phyloP scores from a whole-genome alignment of 2,888 invertebrate genomes.

The Orchesellides sinensis region DNA sequence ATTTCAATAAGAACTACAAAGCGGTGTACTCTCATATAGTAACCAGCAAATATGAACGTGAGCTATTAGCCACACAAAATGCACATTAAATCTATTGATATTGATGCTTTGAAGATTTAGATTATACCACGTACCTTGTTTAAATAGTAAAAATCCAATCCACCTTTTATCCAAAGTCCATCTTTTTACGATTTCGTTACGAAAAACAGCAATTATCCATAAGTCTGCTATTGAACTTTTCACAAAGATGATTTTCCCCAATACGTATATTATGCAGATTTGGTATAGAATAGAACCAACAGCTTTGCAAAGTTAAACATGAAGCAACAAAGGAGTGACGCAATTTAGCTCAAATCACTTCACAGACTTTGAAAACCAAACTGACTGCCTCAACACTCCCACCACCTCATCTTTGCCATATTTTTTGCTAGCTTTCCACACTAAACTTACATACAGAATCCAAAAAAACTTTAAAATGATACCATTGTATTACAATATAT shows the following conservation, averaged over 20 bases:
- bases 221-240: neutral
- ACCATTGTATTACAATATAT: neutral
- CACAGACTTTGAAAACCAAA: conserved; percentile 19
- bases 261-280: too few relatives aligned
- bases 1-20: too few relatives aligned
- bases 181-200: too few relatives aligned
- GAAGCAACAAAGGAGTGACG: neutral
- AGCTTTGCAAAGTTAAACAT: neutral
- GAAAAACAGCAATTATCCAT: neutral
- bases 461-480: conserved; percentile 1
- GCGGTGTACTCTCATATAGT: too few relatives aligned
- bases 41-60: too few relatives aligned
- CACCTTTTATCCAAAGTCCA: too few relatives aligned
- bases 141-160: too few relatives aligned
- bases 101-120: too few relatives aligned
- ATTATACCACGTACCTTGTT: too few relatives aligned
- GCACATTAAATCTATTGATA: too few relatives aligned
- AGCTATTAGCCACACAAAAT: too few relatives aligned
- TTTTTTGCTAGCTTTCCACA: neutral
- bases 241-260: neutral
- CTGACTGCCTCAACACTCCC: conserved; percentile 50
- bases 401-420: neutral
- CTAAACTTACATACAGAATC: neutral
- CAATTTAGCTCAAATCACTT: neutral
- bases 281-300: too few relatives aligned